These are phyloP conservation scores for Aratinga solstitialis DNA, from an alignment of 2,797 vertebrate genomes.

Conservation along the genomic window DNA sequence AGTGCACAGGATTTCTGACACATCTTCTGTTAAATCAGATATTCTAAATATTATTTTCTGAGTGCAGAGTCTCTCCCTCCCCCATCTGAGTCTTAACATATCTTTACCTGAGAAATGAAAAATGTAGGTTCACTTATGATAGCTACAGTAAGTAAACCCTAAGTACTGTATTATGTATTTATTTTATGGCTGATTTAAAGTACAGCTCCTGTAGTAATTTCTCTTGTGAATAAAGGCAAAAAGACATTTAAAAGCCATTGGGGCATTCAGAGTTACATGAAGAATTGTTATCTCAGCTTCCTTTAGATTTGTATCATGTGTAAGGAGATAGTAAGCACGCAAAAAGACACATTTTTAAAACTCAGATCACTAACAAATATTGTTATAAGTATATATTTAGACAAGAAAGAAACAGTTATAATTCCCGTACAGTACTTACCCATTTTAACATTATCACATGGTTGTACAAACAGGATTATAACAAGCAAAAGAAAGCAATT, in stretches of 20 bases:
- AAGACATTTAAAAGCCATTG: background rate
- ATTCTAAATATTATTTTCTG: background rate
- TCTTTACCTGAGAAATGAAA: background rate
- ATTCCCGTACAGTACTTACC: slow-evolving; percentile 67
- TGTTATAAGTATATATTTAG: slow-evolving; percentile 63
- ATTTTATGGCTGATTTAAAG: background rate
- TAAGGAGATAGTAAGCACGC: background rate
- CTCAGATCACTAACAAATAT: slow-evolving; percentile 57
- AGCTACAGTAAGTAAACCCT: background rate
- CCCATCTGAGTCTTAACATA: background rate
- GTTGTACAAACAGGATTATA: slow-evolving; percentile 67
- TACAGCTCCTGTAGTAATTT: background rate
- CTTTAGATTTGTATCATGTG: background rate
- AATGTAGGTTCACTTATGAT: background rate
- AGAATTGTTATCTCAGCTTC: background rate
- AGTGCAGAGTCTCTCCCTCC: background rate
- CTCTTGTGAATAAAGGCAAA: background rate
- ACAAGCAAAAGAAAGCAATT: slow-evolving; percentile 63
- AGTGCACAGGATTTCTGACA: background rate
- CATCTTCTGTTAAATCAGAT: background rate
- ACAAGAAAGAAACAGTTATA: slow-evolving; percentile 57
- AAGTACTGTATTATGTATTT: background rate
- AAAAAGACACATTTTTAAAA: slow-evolving; percentile 52
- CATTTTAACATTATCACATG: slow-evolving; percentile 61
- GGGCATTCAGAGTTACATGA: background rate